A percentile compares a stretch with the other conserved stretches of the same genome.
Conservation (phyloP, 2,113 vertebrate species). For the Oxygymnocypris stewartii region DNA sequence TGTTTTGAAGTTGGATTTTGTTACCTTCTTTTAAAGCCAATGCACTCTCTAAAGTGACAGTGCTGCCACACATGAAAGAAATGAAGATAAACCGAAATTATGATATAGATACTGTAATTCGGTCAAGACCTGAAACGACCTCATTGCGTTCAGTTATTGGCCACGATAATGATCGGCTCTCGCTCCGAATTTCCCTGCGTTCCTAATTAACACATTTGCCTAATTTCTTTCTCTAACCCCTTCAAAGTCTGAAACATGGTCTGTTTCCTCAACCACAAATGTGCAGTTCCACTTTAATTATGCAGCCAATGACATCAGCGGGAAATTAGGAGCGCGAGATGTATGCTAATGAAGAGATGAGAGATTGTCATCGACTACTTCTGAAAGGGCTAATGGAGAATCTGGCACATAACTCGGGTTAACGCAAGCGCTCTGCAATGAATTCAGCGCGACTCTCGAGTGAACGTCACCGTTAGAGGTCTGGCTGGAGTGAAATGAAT, state of each 20-base stretch:
- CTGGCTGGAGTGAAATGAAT: not conserved
- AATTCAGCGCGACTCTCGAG: not conserved
- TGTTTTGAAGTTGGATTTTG: not conserved
- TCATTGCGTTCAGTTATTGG: not conserved
- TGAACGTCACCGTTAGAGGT: not conserved
- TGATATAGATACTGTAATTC: not conserved
- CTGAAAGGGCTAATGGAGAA: slow-evolving; percentile 35
- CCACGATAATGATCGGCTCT: not conserved
- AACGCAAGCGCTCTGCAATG: not conserved
- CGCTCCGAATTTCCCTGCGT: not conserved
- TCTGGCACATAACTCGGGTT: slow-evolving; percentile 7
- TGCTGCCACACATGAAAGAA: not conserved
- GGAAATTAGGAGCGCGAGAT: not conserved
- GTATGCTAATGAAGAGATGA: slow-evolving; percentile 26
- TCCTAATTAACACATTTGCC: not conserved
- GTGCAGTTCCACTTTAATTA: not conserved
- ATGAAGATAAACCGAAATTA: not conserved
- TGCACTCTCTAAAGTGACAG: no score
- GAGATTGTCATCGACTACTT: slow-evolving; percentile 31
- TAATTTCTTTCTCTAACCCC: not conserved
- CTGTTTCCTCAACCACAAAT: slow-evolving; percentile 3
- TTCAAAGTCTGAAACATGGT: not conserved
- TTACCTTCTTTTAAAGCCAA: no score
- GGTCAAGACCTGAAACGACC: not conserved
- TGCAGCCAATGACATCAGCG: slow-evolving; percentile 4